Conservation (phyloP, 2,113 vertebrate species). For the Eurystomus gularis region DNA sequence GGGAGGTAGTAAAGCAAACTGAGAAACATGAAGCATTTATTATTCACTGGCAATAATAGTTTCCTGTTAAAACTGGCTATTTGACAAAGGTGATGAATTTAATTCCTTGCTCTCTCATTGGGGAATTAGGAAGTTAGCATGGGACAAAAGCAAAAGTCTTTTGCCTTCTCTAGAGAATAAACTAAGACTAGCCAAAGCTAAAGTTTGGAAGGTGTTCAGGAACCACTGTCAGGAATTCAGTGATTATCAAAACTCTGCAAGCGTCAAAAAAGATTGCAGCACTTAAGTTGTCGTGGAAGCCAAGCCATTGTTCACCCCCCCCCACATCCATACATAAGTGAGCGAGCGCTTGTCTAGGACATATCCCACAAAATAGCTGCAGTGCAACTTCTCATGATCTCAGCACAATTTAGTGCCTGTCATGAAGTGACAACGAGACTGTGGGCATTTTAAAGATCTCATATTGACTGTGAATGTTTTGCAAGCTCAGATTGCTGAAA, state of each 20-base stretch:
- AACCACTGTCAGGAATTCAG: background rate
- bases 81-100: constrained; percentile 48
- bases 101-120: background rate
- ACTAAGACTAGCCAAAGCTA: constrained; percentile 2
- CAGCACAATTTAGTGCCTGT: constrained; percentile 5
- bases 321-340: background rate
- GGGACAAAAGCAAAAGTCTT: constrained; percentile 14
- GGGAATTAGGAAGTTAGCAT: constrained; percentile 3
- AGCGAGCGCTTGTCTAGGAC: background rate
- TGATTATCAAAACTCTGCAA: background rate
- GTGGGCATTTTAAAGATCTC: background rate
- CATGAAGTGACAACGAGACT: background rate
- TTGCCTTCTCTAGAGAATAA: background rate
- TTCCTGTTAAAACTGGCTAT: constrained; percentile 60
- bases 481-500: background rate
- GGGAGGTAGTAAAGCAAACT: background rate
- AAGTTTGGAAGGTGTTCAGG: constrained; percentile 22
- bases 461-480: background rate
- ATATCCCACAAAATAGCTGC: background rate
- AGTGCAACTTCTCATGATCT: background rate
- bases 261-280: background rate
- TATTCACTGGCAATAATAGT: constrained; percentile 42
- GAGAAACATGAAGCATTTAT: constrained; percentile 40
- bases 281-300: background rate
- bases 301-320: background rate